Conservation (phyloP, 2,113 vertebrate species). For the Columba livia region DNA sequence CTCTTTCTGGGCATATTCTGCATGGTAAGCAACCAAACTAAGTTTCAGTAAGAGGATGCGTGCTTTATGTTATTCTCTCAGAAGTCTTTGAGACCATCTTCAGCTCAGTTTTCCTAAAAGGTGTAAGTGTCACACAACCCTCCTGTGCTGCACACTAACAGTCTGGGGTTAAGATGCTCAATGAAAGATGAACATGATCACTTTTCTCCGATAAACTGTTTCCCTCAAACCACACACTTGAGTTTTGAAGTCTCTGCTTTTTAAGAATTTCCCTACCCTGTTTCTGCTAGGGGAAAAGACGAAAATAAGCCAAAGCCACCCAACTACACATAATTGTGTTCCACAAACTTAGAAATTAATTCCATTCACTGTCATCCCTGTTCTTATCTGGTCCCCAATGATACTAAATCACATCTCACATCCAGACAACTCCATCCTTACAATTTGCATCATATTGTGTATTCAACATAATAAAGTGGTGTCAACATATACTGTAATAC, state of each 20-base stretch:
- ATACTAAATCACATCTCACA: neutral
- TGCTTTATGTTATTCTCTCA: neutral
- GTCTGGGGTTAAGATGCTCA: neutral
- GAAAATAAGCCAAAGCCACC: conserved; percentile 24
- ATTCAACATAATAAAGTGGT: neutral
- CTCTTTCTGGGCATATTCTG: neutral
- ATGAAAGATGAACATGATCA: neutral
- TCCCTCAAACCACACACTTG: neutral
- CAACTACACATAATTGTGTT: neutral
- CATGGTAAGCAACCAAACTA: neutral
- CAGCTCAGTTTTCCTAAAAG: neutral
- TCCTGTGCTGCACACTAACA: rapidly evolving
- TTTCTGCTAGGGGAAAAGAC: neutral
- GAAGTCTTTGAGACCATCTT: neutral
- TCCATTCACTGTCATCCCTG: neutral
- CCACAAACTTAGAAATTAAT: neutral
- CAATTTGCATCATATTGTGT: neutral
- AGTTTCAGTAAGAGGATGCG: neutral
- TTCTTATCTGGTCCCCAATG: neutral
- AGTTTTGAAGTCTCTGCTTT: neutral
- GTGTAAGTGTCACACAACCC: neutral
- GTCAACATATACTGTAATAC: neutral
- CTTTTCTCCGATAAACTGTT: neutral
- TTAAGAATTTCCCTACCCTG: neutral
- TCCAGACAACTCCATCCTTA: neutral